Evolutionary conservation across 2,113 vertebrate genomes (phyloP).

Genomic region (Phylloscopus trochiloides): DNA sequence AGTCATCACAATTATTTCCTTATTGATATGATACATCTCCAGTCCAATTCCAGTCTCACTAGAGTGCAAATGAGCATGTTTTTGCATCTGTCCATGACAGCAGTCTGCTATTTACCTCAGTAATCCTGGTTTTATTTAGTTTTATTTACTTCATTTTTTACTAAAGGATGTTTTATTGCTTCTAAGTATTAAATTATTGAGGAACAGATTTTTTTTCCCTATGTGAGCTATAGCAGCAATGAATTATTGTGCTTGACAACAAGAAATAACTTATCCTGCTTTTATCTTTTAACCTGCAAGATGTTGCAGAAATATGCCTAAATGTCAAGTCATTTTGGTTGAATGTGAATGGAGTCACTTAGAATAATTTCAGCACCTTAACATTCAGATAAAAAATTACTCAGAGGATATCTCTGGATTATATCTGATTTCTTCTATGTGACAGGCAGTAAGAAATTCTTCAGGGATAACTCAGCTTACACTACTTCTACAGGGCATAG

Average conservation of each 20-base stretch:
- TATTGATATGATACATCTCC: not conserved
- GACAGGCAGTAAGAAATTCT: not conserved
- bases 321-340: not conserved
- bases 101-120: not conserved
- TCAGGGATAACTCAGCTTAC: not conserved
- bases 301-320: not conserved
- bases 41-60: not conserved
- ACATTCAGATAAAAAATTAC: not conserved
- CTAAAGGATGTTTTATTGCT: not conserved
- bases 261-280: not conserved
- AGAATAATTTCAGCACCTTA: not conserved
- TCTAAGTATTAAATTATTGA: not conserved
- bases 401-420: not conserved
- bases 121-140: not conserved
- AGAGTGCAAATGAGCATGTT: not conserved
- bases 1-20: not conserved
- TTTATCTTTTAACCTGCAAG: not conserved
- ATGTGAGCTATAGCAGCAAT: not conserved
- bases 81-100: not conserved
- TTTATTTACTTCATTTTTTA: not conserved
- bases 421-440: not conserved
- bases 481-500: not conserved
- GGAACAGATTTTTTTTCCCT: not conserved
- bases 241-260: not conserved
- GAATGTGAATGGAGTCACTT: not conserved